Base-by-base conservation (phyloP, 1,140 invertebrate species). In the Aphelenchoides avenae region DNA sequence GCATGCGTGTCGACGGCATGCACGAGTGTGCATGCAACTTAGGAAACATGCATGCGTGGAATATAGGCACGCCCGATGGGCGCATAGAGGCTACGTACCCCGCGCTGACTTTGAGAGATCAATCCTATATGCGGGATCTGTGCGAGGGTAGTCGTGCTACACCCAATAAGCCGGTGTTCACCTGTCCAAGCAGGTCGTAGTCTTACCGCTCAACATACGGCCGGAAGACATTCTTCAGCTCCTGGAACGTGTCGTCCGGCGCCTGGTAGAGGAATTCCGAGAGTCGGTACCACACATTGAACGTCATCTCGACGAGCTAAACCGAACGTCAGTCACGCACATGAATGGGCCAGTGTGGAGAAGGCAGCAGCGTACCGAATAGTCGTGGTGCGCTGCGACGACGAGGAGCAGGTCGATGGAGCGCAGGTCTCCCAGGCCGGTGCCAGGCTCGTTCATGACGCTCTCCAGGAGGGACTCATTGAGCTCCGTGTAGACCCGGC, bases 381-480 rank as follows among this genome's bases (percentile, higher is more conserved):
- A 97, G 79, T 97, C 91, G 79, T 95, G 90, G 82, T 97, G 91
- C 0, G 89, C 89, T 34, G 90, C 88, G 81, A 92, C 94, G 6
- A 87, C 85, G 9, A 97, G 80, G 29, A 94, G 85, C 67, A 93
- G 80, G 76, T 97, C 89, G 48, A 98, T 79, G 11, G 87, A 85
- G 77, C 87, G 86, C 31, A 94, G 82, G 27, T 89, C 86, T 78
- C 90, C 82, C 31, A 83, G 71, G 52, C 78, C 80, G 61, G 79
- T 66, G 57, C 75, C 78, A 33, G 82, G 78, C 50, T 76, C 74
- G 29, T 72, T 69, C 6, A 93, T 81, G 64, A 96, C 89, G 70
- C 86, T 86, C 50, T 87, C 84, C 61, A 96, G 80, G 78, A 94
- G 88, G 11, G 89, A 85, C 80, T 96, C 91, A 24, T 86, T 89